Evolutionary conservation across 2,888 invertebrate genomes (phyloP).

Genomic region (Pammene aurita): DNA sequence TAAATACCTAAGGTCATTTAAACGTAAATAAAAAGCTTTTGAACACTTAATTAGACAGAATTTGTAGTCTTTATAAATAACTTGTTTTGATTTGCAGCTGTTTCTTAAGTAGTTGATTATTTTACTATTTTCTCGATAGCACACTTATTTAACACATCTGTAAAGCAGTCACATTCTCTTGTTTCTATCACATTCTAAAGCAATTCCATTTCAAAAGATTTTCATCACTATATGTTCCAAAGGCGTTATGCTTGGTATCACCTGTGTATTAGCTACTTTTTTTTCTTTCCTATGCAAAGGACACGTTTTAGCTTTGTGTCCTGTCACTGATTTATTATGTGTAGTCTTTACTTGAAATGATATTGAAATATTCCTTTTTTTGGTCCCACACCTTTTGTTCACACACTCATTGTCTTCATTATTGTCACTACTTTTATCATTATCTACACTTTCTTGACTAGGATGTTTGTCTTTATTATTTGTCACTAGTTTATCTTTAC

Average conservation of each 20-base stretch:
- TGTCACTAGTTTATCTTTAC: constrained; percentile 45
- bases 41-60: too few relatives aligned
- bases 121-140: background rate
- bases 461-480: constrained; percentile 49
- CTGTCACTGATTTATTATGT: constrained; percentile 76
- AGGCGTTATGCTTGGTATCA: constrained; percentile 64
- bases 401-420: constrained; percentile 52
- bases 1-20: too few relatives aligned
- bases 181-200: constrained; percentile 32
- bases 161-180: constrained; percentile 1
- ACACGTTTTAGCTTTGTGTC: constrained; percentile 72
- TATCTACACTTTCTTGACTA: constrained; percentile 47
- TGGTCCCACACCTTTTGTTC: constrained; percentile 63
- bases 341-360: constrained; percentile 73
- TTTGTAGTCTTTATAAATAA: too few relatives aligned
- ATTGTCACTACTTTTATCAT: constrained; percentile 53
- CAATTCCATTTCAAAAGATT: constrained; percentile 61
- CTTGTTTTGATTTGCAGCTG: background rate
- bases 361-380: constrained; percentile 70
- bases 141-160: background rate
- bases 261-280: constrained; percentile 59
- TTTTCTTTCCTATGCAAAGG: constrained; percentile 68
- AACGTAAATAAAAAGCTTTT: too few relatives aligned
- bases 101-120: background rate
- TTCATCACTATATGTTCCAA: constrained; percentile 74